Percentiles rank a stretch among this genome's conserved stretches.
Evolutionary conservation across 2,888 invertebrate species (phyloP).

Genomic region (Cephus spinipes): DNA sequence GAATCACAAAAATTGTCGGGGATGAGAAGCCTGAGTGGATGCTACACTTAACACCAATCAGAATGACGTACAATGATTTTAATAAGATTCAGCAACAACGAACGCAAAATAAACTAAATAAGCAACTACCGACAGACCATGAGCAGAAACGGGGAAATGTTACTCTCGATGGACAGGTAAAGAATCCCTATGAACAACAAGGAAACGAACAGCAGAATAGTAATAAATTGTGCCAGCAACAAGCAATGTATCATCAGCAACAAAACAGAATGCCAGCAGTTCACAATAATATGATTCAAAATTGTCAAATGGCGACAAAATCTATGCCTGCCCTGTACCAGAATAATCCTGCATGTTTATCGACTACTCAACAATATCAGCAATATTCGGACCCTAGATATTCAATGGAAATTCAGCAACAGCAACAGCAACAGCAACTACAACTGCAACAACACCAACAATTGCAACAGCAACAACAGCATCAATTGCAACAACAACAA

Average conservation of each 20-base stretch:
- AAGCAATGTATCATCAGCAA: too few relatives aligned
- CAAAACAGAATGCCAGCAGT: slow-evolving; percentile 6
- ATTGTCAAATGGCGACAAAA: background rate
- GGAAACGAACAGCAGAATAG: background rate
- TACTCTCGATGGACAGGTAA: background rate
- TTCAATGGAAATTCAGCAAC: slow-evolving; percentile 1
- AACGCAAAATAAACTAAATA: background rate
- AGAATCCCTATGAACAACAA: background rate
- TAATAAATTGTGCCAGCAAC: too few relatives aligned
- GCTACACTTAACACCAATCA: slow-evolving; percentile 52
- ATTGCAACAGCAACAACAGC: slow-evolving; percentile 15
- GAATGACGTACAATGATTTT: slow-evolving; percentile 39
- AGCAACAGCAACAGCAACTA: background rate
- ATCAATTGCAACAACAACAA: background rate
- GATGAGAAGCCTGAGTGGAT: slow-evolving; percentile 59
- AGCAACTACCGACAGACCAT: too few relatives aligned
- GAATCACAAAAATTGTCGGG: slow-evolving; percentile 18
- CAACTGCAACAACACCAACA: slow-evolving; percentile 16
- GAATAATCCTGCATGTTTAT: background rate
- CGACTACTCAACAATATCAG: slow-evolving; percentile 1
- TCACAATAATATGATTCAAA: background rate
- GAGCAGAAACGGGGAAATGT: background rate
- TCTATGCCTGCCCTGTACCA: background rate
- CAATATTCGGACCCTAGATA: background rate
- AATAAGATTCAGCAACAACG: slow-evolving; percentile 24